Evolutionary conservation across 1,140 invertebrate genomes (phyloP).

Genomic region (Trichogramma pretiosum): DNA sequence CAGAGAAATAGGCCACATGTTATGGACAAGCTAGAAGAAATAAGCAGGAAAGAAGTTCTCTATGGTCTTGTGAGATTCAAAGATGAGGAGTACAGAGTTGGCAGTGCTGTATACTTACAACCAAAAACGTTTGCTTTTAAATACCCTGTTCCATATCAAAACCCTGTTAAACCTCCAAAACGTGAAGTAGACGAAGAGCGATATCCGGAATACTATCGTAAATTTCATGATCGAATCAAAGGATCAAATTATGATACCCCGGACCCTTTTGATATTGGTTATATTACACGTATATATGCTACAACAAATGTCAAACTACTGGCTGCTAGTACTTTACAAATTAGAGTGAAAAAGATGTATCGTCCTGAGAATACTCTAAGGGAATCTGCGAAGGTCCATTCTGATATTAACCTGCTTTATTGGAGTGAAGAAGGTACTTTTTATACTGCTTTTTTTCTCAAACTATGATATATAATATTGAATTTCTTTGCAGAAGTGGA

Average conservation of each 20-base stretch:
- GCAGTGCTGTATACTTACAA: slow-evolving; percentile 64
- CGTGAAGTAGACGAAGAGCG: slow-evolving; percentile 60
- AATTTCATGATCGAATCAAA: slow-evolving; percentile 58
- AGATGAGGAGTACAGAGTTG: slow-evolving; percentile 55
- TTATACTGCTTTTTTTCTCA: not conserved
- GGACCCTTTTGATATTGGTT: slow-evolving; percentile 66
- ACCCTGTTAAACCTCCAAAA: slow-evolving; percentile 33
- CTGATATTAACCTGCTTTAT: slow-evolving; percentile 68
- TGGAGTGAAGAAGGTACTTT: slow-evolving; percentile 62
- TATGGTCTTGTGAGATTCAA: slow-evolving; percentile 32
- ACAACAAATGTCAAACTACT: slow-evolving; percentile 45
- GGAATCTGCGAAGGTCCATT: slow-evolving; percentile 45
- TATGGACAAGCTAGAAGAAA: slow-evolving; percentile 26
- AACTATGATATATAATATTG: not conserved
- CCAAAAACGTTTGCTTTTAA: slow-evolving; percentile 60
- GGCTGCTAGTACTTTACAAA: slow-evolving; percentile 51
- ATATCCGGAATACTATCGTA: slow-evolving; percentile 73
- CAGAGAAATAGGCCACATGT: slow-evolving; percentile 28
- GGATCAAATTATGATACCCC: slow-evolving; percentile 66
- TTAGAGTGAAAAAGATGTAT: slow-evolving; percentile 65
- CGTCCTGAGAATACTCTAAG: slow-evolving; percentile 69
- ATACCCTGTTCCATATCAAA: slow-evolving; percentile 30
- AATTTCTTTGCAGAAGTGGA: slow-evolving; percentile 39
- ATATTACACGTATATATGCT: slow-evolving; percentile 53
- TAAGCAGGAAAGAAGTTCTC: slow-evolving; percentile 22